A percentile compares a stretch with the other conserved stretches of the same genome.
phyloP scores from a whole-genome alignment of 2,888 invertebrate species.

The Amorpha juglandis region DNA sequence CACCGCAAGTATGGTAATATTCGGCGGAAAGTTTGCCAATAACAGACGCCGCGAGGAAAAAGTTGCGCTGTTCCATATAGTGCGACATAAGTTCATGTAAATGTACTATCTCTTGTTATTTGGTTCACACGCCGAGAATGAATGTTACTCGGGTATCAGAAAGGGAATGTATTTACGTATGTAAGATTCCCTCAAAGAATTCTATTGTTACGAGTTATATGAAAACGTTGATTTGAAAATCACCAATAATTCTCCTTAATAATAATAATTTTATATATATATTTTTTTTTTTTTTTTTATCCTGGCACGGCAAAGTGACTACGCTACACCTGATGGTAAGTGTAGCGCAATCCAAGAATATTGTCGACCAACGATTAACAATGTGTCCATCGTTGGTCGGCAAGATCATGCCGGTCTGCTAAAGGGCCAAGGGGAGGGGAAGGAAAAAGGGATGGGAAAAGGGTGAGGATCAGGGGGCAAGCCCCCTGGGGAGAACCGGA shows the following conservation, averaged over 20 bases:
- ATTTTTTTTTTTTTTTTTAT: too few species aligned
- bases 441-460: too few species aligned
- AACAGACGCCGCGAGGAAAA: conserved; percentile 35
- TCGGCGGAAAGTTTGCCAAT: conserved; percentile 57
- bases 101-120: conserved; percentile 27
- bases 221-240: neutral
- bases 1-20: conserved; percentile 50
- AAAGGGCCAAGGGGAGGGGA: too few species aligned
- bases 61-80: conserved; percentile 22
- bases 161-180: neutral
- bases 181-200: neutral
- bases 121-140: conserved; percentile 1
- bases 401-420: too few species aligned
- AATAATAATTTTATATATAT: too few species aligned
- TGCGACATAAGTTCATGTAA: conserved; percentile 30
- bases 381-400: too few species aligned
- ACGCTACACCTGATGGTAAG: too few species aligned
- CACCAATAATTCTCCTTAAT: neutral
- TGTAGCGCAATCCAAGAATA: too few species aligned
- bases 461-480: too few species aligned
- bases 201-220: neutral
- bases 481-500: too few species aligned
- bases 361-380: too few species aligned
- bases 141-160: neutral
- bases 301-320: too few species aligned